Conservation (phyloP, 2,888 invertebrate genomes). For the Lasius fuliginosus region DNA sequence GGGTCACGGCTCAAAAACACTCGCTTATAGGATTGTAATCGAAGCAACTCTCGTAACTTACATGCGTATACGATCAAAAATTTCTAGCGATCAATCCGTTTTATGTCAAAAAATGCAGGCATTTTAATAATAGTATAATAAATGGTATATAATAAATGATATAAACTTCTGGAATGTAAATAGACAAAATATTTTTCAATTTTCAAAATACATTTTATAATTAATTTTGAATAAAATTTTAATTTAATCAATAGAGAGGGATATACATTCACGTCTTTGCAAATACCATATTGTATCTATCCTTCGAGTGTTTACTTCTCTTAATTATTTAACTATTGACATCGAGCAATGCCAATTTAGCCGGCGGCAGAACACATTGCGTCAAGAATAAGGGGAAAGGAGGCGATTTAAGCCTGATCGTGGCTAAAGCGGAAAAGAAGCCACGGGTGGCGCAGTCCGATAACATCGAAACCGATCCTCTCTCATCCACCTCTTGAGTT, state of each 20-base stretch:
- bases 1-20: no score
- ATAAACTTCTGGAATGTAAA: neutral
- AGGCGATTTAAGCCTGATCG: slow-evolving; percentile 49
- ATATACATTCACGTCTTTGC: neutral
- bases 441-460: slow-evolving; percentile 82
- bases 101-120: neutral
- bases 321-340: slow-evolving; percentile 52
- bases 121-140: neutral
- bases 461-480: slow-evolving; percentile 82
- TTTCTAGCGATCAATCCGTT: no score
- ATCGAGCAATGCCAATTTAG: slow-evolving; percentile 58
- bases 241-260: neutral
- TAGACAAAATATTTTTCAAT: neutral
- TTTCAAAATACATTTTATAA: neutral
- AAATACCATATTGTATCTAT: neutral
- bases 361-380: slow-evolving; percentile 38
- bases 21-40: no score
- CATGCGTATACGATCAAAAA: no score
- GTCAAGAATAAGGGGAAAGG: slow-evolving; percentile 27
- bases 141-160: neutral
- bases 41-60: no score
- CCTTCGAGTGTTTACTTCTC: neutral
- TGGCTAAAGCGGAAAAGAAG: slow-evolving; percentile 79
- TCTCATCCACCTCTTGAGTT: slow-evolving; percentile 78
- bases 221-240: neutral